phyloP scores from a whole-genome alignment of 2,797 vertebrate species.

The Poliocrania exsul region DNA sequence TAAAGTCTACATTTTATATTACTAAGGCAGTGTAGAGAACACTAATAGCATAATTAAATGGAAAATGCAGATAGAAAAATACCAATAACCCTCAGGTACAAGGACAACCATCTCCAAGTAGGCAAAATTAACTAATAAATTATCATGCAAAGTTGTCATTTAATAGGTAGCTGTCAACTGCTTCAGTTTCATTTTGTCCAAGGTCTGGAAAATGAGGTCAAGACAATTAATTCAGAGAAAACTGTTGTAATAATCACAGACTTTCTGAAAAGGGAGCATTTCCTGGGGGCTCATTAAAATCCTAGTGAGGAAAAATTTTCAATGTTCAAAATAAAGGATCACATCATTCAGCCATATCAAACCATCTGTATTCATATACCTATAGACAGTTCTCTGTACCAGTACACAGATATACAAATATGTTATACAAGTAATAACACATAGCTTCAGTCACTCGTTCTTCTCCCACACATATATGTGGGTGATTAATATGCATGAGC shows the following conservation, averaged over 20 bases:
- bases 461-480: background rate
- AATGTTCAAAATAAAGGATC: background rate
- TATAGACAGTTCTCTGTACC: background rate
- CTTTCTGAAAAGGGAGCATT: background rate
- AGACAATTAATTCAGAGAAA: conserved; percentile 5
- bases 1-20: background rate
- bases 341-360: background rate
- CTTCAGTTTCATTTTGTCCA: background rate
- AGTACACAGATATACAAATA: background rate
- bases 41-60: background rate
- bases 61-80: background rate
- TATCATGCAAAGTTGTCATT: background rate
- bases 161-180: background rate
- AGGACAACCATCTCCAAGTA: background rate
- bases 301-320: background rate
- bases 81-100: background rate
- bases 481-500: background rate
- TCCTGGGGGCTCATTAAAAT: background rate
- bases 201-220: conserved; percentile 29
- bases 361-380: background rate
- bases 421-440: background rate
- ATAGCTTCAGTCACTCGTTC: background rate
- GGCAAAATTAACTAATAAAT: background rate
- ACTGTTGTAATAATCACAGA: background rate
- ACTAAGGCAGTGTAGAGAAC: background rate